Base-by-base conservation (phyloP, 2,888 invertebrate species). In the Trachelus tabidus region DNA sequence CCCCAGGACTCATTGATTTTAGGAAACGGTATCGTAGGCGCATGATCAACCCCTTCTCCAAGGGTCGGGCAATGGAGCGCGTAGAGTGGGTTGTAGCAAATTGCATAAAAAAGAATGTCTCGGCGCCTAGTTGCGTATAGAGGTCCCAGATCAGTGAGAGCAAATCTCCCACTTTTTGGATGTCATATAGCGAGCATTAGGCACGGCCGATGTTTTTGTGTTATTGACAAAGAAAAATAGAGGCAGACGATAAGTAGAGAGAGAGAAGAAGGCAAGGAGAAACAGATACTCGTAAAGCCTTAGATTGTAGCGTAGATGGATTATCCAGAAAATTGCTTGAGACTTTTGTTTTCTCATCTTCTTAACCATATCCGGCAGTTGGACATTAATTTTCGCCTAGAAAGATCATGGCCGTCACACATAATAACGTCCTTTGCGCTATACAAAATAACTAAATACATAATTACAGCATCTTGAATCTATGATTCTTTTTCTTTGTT, bases 1-100 rank as follows among this genome's bases (percentile, higher is more conserved):
- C 85, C 86, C 85, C 84, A 82, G 85, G 85, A 85, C 83, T 87
- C 88, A 88, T 88, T 88, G 88, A 88, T 88, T 82, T 81, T 77
- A 34, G 31, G 71, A 71, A 12, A 33, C 71, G 33, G 31, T 34
- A 71, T 56, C 71, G 71, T 15, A 23, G 6, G 33, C 71, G 71
- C 71, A 71, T 71, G 71, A 71, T 12, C 71, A 56, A 56, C 56
- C 56, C 23, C 56, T 56, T 56, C 56, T 23, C 23, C 9, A 23
- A 56, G 56, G 56, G 23, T 56, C 23, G 56, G 23, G 56, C 56
- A 56, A 56, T 56, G 56, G 9, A 23, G 56, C 23, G 56, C 56
- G 56, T 23, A 56, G 23, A 56, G 56, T 23, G 56, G 23, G 56
- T 56, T 56, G 56, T 56, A 56, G 56, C 15, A 56, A 56, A 56